These are phyloP conservation scores for Melangyna quadrimaculata DNA, from an alignment of 2,888 invertebrate species.

Conservation along the genomic window DNA sequence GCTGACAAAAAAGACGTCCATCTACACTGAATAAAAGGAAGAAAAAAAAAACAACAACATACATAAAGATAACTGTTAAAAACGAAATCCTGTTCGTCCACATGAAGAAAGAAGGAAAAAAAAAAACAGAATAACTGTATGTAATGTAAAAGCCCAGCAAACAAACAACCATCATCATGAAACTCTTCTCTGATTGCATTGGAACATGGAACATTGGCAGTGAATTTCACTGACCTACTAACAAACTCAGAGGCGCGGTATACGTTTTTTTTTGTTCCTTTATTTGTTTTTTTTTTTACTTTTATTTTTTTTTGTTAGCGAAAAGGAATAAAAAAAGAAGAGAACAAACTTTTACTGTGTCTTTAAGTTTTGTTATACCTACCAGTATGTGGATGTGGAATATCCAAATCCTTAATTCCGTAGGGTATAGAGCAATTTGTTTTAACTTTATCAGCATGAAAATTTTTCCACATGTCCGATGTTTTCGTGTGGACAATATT, in stretches of 20 bases:
- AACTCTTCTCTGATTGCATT: conserved; percentile 43
- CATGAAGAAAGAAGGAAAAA: not conserved
- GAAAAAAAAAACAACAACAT: not conserved
- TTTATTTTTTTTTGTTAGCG: not conserved
- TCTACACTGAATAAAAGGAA: conserved; percentile 1
- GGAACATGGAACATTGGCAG: conserved; percentile 57
- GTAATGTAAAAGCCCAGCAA: not conserved
- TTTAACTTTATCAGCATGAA: not conserved
- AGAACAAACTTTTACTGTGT: conserved; percentile 25
- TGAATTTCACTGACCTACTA: conserved; percentile 71
- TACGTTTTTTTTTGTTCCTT: not conserved
- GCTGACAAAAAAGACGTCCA: not conserved
- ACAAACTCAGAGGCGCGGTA: conserved; percentile 29
- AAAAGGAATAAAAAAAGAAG: not conserved
- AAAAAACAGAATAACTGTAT: conserved; percentile 25
- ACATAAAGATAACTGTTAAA: not conserved
- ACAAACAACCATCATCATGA: conserved; percentile 7
- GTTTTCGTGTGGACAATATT: not conserved
- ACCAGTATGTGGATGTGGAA: not conserved
- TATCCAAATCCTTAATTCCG: conserved; percentile 17
- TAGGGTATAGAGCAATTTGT: conserved; percentile 28
- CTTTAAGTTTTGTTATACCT: not conserved
- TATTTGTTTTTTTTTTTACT: not conserved
- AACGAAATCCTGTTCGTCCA: conserved; percentile 21
- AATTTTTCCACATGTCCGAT: not conserved